phyloP scores from a whole-genome alignment of 2,797 vertebrate species.

The Acropternis orthonyx region DNA sequence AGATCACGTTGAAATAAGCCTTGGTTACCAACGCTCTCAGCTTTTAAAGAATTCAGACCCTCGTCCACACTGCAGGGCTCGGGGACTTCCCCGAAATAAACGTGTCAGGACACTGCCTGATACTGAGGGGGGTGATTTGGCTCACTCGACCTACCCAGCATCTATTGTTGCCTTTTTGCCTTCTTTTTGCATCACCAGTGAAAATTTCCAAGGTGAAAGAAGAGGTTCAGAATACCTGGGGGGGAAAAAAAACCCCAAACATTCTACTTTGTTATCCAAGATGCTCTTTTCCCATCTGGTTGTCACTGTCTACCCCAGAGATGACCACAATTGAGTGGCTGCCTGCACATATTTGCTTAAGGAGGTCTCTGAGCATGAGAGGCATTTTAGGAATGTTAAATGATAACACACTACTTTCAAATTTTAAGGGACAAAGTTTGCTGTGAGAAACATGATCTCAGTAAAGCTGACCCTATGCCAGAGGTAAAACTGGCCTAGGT shows the following conservation, averaged over 20 bases:
- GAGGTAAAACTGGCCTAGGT: neutral
- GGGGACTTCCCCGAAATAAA: neutral
- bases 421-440: neutral
- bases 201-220: neutral
- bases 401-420: neutral
- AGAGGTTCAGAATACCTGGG: neutral
- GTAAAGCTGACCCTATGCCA: neutral
- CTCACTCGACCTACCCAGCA: neutral
- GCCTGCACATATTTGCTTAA: neutral
- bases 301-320: neutral
- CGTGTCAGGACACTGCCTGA: neutral
- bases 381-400: conserved; percentile 20
- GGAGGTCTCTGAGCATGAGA: neutral
- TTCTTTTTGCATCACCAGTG: neutral
- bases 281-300: neutral
- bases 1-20: neutral
- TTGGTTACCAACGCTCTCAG: neutral
- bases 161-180: neutral
- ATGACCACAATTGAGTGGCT: neutral
- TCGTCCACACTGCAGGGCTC: neutral
- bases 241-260: neutral
- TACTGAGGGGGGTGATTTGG: neutral
- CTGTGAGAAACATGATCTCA: neutral
- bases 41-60: neutral
- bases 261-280: neutral